Conservation (phyloP, 1,140 invertebrate species). For the Chironomus striatipennis region DNA sequence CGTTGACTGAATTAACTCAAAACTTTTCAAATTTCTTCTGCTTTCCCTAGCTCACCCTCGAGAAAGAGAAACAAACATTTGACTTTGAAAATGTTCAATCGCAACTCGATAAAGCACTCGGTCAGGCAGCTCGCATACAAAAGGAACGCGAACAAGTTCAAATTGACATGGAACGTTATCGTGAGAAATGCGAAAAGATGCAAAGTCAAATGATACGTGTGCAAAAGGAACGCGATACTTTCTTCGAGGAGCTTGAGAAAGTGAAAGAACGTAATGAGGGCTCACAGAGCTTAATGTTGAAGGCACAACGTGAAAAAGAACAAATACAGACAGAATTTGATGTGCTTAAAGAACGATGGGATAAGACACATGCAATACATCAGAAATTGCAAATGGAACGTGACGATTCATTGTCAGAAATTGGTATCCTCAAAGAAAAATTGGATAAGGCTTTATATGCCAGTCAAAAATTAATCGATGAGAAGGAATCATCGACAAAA, state of each 20-base stretch:
- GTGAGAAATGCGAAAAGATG: conserved; percentile 81
- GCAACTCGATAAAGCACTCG: conserved; percentile 80
- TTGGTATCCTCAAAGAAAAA: conserved; percentile 82
- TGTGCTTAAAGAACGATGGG: conserved; percentile 75
- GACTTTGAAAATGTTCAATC: conserved; percentile 83
- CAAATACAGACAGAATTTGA: conserved; percentile 76
- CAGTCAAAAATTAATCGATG: conserved; percentile 72
- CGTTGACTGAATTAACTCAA: background rate
- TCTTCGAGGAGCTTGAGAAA: conserved; percentile 70
- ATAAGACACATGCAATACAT: conserved; percentile 73
- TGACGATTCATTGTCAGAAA: conserved; percentile 74
- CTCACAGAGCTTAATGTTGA: conserved; percentile 65
- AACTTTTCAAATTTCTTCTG: background rate
- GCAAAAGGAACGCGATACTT: conserved; percentile 78
- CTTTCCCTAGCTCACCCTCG: conserved; percentile 48
- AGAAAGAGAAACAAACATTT: conserved; percentile 80
- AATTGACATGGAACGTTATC: conserved; percentile 71
- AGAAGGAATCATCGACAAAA: conserved; percentile 77
- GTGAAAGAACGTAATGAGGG: conserved; percentile 71
- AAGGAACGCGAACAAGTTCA: conserved; percentile 82
- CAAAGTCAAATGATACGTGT: conserved; percentile 61
- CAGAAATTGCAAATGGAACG: conserved; percentile 82
- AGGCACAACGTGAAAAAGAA: conserved; percentile 77
- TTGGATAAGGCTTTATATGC: conserved; percentile 74
- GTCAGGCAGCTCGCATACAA: conserved; percentile 73